Conservation (phyloP, 2,888 invertebrate genomes). For the Diarsia rubi region DNA sequence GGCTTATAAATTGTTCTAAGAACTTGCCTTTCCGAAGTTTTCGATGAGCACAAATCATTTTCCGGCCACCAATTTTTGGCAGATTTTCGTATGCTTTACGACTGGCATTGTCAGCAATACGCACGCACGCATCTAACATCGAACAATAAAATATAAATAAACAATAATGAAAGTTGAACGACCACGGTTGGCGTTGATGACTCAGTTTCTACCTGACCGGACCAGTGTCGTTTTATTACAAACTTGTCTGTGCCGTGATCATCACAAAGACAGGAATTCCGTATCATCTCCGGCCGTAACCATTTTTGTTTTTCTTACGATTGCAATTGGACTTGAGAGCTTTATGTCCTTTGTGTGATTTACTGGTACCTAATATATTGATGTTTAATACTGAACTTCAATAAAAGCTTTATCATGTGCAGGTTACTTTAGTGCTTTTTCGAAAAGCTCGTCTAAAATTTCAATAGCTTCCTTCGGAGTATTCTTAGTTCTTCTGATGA, state of each 20-base stretch:
- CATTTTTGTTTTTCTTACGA: slow-evolving; percentile 52
- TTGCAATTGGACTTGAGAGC: slow-evolving; percentile 44
- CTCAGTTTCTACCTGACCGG: slow-evolving; percentile 86
- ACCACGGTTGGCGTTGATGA: slow-evolving; percentile 82
- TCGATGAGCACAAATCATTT: slow-evolving; percentile 19
- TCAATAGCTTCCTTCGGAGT: not conserved
- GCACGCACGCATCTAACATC: slow-evolving; percentile 79
- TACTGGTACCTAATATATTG: slow-evolving; percentile 33
- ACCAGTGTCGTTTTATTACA: slow-evolving; percentile 74
- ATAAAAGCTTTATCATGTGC: slow-evolving; percentile 12
- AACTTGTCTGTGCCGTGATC: slow-evolving; percentile 77
- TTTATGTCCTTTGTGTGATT: slow-evolving; percentile 56
- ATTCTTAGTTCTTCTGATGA: slow-evolving; percentile 1
- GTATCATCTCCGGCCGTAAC: slow-evolving; percentile 69
- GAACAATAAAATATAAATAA: slow-evolving; percentile 85
- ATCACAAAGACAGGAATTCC: slow-evolving; percentile 79
- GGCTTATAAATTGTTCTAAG: not conserved
- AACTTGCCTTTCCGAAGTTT: not conserved
- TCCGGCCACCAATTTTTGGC: slow-evolving; percentile 28
- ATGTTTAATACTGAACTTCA: slow-evolving; percentile 28
- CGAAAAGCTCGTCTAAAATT: slow-evolving; percentile 1
- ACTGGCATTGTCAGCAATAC: slow-evolving; percentile 53
- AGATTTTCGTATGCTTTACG: slow-evolving; percentile 61
- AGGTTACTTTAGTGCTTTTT: slow-evolving; percentile 7
- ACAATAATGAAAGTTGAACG: slow-evolving; percentile 88